Conservation (phyloP, 2,113 vertebrate species). For the Arizona elegans region DNA sequence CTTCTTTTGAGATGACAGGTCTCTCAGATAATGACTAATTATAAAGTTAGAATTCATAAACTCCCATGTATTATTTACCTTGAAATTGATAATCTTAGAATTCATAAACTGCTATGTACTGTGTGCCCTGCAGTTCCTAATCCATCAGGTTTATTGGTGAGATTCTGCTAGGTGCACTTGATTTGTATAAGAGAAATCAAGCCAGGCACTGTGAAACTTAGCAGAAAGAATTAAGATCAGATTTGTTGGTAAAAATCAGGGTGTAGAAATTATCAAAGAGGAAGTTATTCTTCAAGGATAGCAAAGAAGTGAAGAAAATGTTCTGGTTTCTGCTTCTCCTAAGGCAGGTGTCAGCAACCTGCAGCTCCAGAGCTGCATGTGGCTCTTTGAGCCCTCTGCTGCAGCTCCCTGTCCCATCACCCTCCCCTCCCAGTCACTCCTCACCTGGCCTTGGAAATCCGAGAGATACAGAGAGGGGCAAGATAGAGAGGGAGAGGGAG, state of each 20-base stretch:
- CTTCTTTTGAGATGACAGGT: background rate
- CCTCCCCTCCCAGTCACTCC: too few relatives aligned
- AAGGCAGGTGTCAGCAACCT: too few relatives aligned
- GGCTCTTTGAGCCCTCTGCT: too few relatives aligned
- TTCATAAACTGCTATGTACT: background rate
- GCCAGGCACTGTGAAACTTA: background rate
- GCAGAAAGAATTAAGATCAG: background rate
- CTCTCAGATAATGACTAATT: background rate
- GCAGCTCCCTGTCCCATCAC: too few relatives aligned
- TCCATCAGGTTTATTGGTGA: background rate
- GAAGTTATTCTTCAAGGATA: background rate
- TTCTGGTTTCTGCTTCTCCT: background rate
- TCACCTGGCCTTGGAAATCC: too few relatives aligned
- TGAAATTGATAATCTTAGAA: background rate
- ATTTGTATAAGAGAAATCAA: background rate
- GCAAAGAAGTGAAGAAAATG: background rate
- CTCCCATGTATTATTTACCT: background rate
- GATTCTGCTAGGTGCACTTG: background rate
- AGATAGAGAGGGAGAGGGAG: too few relatives aligned
- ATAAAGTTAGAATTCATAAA: background rate
- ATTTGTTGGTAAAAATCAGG: background rate
- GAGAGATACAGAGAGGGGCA: too few relatives aligned
- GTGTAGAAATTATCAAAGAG: background rate
- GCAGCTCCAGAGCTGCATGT: too few relatives aligned
- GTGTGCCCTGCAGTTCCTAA: background rate